These are phyloP conservation scores for Morelia viridis DNA, from an alignment of 2,797 vertebrate species.

Conservation along the genomic window DNA sequence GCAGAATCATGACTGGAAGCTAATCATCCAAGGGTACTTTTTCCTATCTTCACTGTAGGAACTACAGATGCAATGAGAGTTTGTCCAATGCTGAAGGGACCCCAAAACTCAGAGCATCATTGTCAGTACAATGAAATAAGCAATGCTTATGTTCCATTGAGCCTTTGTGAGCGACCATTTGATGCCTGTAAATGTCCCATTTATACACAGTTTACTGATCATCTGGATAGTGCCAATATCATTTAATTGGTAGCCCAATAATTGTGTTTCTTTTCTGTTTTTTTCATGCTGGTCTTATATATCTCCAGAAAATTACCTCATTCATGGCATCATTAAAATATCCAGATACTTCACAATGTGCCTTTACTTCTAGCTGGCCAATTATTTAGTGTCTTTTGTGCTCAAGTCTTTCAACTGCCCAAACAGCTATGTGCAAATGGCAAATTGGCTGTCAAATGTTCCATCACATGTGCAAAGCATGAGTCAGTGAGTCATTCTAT, in stretches of 20 bases:
- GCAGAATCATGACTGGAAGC: background rate
- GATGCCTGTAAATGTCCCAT: background rate
- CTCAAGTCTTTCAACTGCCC: background rate
- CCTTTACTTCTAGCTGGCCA: background rate
- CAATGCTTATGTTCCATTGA: background rate
- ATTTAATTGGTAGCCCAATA: background rate
- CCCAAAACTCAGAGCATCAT: background rate
- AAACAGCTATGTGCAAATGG: background rate
- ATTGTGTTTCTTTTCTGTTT: background rate
- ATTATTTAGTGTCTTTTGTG: background rate
- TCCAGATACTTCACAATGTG: background rate
- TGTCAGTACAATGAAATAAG: slow-evolving; percentile 6
- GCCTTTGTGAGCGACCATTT: background rate
- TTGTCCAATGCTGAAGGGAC: background rate
- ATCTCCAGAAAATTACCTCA: background rate
- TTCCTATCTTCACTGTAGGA: background rate
- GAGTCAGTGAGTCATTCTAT: background rate
- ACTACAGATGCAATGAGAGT: background rate
- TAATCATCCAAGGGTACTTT: background rate
- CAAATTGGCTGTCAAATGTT: background rate
- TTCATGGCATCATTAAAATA: background rate
- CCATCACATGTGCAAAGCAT: background rate
- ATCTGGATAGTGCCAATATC: background rate
- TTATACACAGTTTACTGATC: background rate
- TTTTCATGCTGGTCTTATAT: background rate